phyloP scores from a whole-genome alignment of 2,797 vertebrate species.

The Sebastes dallii region DNA sequence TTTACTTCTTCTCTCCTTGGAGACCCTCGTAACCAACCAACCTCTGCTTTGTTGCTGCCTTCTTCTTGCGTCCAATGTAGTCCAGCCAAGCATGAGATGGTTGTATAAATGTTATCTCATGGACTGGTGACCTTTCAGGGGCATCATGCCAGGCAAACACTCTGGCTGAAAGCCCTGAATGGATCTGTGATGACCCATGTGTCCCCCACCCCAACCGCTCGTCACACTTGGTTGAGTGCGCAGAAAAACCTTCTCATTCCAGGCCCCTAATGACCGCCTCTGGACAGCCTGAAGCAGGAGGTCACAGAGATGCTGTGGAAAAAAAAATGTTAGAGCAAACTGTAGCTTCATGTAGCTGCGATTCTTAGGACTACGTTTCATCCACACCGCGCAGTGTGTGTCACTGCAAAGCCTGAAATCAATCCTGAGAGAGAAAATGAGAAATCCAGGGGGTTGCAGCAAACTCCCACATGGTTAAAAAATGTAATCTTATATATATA shows the following conservation, averaged over 20 bases:
- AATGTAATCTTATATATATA: not conserved
- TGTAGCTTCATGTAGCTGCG: not conserved
- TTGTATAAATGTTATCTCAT: constrained; percentile 71
- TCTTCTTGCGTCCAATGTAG: constrained; percentile 17
- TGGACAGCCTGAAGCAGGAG: constrained; percentile 29
- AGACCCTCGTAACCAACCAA: not conserved
- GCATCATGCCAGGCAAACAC: constrained; percentile 50
- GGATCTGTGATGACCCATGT: constrained; percentile 57
- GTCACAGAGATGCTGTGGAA: constrained; percentile 23
- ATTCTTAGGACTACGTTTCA: constrained; percentile 18
- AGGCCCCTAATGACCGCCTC: constrained; percentile 43
- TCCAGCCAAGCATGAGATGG: constrained; percentile 57
- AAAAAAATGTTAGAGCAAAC: not conserved
- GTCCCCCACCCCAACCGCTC: constrained; percentile 26
- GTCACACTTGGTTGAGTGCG: constrained; percentile 61
- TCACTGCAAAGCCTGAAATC: constrained; percentile 26
- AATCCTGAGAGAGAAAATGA: constrained; percentile 33
- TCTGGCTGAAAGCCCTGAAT: constrained; percentile 56
- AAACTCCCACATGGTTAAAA: not conserved
- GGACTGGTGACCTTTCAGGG: constrained; percentile 50
- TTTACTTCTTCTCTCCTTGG: not conserved
- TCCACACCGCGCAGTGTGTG: not conserved
- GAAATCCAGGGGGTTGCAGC: not conserved
- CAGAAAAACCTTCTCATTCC: constrained; percentile 61
- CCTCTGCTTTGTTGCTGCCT: not conserved